These are phyloP conservation scores for Netelia melanura DNA, from an alignment of 2,888 invertebrate species.

Conservation along the genomic window DNA sequence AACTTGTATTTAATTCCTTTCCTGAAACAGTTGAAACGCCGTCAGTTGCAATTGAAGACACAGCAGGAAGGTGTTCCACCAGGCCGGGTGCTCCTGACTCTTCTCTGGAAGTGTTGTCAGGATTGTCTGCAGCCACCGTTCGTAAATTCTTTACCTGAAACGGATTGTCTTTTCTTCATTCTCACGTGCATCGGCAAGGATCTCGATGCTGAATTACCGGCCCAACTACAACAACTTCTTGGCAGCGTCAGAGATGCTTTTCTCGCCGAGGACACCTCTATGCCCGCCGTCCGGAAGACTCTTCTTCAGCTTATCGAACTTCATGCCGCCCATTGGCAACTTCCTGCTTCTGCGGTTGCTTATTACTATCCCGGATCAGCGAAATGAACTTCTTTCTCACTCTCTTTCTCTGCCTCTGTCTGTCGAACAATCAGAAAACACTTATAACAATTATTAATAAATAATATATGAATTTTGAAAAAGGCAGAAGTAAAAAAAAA, in stretches of 20 bases:
- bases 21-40: conserved; percentile 88
- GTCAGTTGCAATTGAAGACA: conserved; percentile 86
- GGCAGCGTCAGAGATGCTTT: conserved; percentile 94
- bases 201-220: conserved; percentile 92
- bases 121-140: conserved; percentile 93
- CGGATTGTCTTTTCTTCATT: conserved; percentile 95
- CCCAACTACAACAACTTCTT: conserved; percentile 92
- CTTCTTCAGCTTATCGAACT: conserved; percentile 95
- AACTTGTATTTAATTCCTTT: neutral
- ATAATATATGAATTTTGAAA: neutral
- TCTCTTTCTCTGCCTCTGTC: neutral
- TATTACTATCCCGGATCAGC: conserved; percentile 92
- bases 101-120: conserved; percentile 95
- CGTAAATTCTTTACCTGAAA: conserved; percentile 92
- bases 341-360: conserved; percentile 94
- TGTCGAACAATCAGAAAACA: conserved; percentile 2
- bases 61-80: conserved; percentile 88
- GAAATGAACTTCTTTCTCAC: conserved; percentile 74
- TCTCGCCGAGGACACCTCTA: conserved; percentile 90
- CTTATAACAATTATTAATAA: neutral
- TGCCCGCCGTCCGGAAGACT: conserved; percentile 92
- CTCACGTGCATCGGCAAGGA: conserved; percentile 95
- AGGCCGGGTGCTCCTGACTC: conserved; percentile 91
- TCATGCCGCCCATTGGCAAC: conserved; percentile 95
- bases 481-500: neutral